Percentiles rank a stretch among this genome's conserved stretches.
These are phyloP conservation scores for Sandelia bainsii DNA, from an alignment of 2,797 vertebrate species.

Conservation along the genomic window DNA sequence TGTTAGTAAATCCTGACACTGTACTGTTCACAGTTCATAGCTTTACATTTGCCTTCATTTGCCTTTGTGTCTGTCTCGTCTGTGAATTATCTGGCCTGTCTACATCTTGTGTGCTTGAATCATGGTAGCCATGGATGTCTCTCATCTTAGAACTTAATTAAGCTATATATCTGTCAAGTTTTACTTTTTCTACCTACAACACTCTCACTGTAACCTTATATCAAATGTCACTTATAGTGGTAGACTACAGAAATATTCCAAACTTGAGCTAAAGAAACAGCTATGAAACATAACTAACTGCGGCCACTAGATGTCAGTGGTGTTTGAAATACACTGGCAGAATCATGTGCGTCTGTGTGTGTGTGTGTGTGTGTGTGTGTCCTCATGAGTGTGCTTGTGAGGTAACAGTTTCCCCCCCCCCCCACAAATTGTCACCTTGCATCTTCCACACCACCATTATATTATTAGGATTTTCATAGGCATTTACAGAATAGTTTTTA, in stretches of 20 bases:
- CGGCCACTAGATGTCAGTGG: constrained; percentile 73
- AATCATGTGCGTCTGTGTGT: background rate
- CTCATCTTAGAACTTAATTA: background rate
- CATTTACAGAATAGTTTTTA: background rate
- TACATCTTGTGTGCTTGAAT: constrained; percentile 22
- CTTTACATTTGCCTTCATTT: constrained; percentile 9
- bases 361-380: constrained; percentile 10
- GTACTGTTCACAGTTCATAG: constrained; percentile 12
- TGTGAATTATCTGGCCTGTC: constrained; percentile 20
- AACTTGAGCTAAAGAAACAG: no score
- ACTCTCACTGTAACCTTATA: background rate
- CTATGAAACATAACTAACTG: background rate
- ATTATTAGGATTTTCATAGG: background rate
- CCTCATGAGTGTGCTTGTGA: background rate
- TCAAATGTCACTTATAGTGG: background rate
- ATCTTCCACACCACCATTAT: background rate
- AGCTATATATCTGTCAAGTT: constrained; percentile 5
- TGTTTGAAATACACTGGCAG: background rate
- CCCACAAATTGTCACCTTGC: background rate
- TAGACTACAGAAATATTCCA: background rate
- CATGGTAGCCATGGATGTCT: background rate
- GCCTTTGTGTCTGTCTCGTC: constrained; percentile 21
- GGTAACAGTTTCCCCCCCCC: constrained; percentile 1
- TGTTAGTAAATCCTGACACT: constrained; percentile 61
- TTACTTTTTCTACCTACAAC: background rate